A percentile compares a stretch with the other conserved stretches of the same genome.
These are phyloP conservation scores for Typhlomys cinereus DNA, from an alignment of 2,113 vertebrate genomes.

Conservation along the genomic window DNA sequence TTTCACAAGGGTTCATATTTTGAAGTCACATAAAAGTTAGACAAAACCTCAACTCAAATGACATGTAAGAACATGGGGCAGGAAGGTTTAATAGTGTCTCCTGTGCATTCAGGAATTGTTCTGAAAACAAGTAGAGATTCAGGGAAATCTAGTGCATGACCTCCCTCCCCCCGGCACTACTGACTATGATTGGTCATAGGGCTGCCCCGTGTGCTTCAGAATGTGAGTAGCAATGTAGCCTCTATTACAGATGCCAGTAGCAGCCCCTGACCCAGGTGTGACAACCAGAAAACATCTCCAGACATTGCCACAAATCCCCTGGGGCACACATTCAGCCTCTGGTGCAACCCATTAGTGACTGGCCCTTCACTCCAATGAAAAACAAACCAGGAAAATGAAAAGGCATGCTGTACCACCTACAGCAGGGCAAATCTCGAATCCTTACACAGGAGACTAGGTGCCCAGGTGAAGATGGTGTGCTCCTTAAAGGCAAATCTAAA, in stretches of 20 bases:
- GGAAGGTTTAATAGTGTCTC: not conserved
- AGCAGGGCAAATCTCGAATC: not conserved
- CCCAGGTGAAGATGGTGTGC: not conserved
- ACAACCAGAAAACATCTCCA: not conserved
- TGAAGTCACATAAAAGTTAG: not conserved
- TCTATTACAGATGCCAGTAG: not conserved
- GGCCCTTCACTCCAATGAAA: not conserved
- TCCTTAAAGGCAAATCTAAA: not conserved
- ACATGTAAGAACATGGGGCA: accelerated
- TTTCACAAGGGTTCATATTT: conserved; percentile 33
- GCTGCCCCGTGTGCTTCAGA: not conserved
- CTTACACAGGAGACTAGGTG: not conserved
- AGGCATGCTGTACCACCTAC: not conserved
- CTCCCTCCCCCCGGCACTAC: not conserved
- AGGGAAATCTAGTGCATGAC: not conserved
- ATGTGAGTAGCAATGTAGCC: not conserved
- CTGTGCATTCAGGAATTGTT: not conserved
- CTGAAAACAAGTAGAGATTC: not conserved
- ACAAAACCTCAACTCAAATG: not conserved
- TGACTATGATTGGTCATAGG: not conserved
- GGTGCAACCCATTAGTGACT: not conserved
- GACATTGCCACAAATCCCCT: not conserved
- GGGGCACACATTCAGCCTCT: not conserved
- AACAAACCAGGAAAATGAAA: not conserved
- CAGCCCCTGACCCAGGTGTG: not conserved